Conservation (phyloP, 2,113 vertebrate species). For the Eira barbara region DNA sequence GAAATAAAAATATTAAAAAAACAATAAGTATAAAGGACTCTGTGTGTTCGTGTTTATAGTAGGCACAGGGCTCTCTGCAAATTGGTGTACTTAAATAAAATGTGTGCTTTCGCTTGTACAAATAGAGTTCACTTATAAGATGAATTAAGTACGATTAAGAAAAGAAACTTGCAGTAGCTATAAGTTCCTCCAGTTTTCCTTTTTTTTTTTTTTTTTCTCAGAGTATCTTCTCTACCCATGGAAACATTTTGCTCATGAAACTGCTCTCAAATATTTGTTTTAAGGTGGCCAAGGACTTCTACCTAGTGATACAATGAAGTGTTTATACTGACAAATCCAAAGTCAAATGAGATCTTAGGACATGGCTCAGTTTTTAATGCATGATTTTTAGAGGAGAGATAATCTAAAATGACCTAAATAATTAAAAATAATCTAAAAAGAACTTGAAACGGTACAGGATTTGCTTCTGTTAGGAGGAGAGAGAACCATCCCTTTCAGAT, state of each 20-base stretch:
- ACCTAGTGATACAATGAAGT: conserved; percentile 64
- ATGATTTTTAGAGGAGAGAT: conserved; percentile 64
- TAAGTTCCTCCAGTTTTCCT: conserved; percentile 56
- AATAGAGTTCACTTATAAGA: conserved; percentile 67
- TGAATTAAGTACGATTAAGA: conserved; percentile 78
- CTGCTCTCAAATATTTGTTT: conserved; percentile 79
- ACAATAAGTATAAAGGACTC: conserved; percentile 46
- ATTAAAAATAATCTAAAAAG: conserved; percentile 44
- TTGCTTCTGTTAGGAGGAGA: not conserved
- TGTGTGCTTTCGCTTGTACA: conserved; percentile 48
- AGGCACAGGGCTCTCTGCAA: conserved; percentile 38
- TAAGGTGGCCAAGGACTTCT: conserved; percentile 66
- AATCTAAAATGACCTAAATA: conserved; percentile 11
- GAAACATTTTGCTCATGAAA: conserved; percentile 75
- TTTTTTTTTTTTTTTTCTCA: conserved; percentile 71
- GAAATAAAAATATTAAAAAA: conserved; percentile 55
- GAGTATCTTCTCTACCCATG: conserved; percentile 73
- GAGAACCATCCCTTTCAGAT: not conserved
- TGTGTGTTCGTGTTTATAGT: conserved; percentile 64
- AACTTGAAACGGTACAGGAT: conserved; percentile 44
- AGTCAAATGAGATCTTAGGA: conserved; percentile 59
- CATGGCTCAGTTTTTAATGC: conserved; percentile 40
- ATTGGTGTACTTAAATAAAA: conserved; percentile 72
- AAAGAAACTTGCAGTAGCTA: conserved; percentile 58
- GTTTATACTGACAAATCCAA: conserved; percentile 61